Base-by-base conservation (phyloP, 2,113 vertebrate species). In the Channa argus region DNA sequence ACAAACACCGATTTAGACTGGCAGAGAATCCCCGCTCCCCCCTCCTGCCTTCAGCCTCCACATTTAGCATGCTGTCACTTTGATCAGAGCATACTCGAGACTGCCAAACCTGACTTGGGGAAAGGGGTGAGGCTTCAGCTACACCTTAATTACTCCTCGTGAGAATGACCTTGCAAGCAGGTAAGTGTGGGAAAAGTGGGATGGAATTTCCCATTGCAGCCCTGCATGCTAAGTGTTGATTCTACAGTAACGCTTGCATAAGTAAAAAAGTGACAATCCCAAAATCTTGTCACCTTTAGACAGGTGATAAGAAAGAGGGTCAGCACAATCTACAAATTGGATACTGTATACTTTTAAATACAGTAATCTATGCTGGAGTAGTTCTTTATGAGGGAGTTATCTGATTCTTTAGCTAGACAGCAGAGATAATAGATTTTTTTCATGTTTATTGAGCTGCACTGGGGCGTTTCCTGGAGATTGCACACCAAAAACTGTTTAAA, bases 1-100 rank as follows among this genome's bases (percentile, higher is more conserved):
- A 88, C 82, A 77, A 56, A 88, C 74, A 88, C 82, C 13, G 45
- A 79, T 79, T 84, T 77, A 88, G 88, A 86, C 77, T 71, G 60
- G 33, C 65, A 79, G 67, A 85, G 68, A 62, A 67, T 59, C 72
- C 70, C 54, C 61, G 60, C 60, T 36, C 52, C 83, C 58, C 3
- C 33, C 9, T 56, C 52, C 59, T 12, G 38, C 58, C 61, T 63
- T 43, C 56, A 56, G 63, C 11, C 6, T 69, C 86, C 52, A 82
- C 84, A 77, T 88, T 85, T 89, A 87, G 83, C 75, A 75, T 47
- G 77, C 67, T 80, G 69, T 73, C 69, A 68, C 66, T 78, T 75
- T 68, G 36, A 83, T 88, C 80, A 70, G 49, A 41, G 49, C 76
- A 64, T 52, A 73, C 46, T 38, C 34, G 41, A 58, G 24, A 66